Evolutionary conservation across 2,113 vertebrate species (phyloP).

Genomic region (Tetrao urogallus): DNA sequence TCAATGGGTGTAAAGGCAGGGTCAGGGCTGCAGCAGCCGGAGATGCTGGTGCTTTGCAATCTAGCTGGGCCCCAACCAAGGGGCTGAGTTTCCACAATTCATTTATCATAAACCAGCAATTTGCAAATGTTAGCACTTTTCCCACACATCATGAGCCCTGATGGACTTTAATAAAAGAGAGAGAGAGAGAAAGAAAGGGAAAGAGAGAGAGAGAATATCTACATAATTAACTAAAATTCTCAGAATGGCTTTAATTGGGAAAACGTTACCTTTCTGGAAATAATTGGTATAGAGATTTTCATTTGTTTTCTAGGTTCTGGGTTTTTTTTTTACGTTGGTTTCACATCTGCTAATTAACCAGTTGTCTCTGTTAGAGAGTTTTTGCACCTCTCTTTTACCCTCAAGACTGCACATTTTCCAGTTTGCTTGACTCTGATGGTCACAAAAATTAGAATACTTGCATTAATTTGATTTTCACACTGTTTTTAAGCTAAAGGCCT

Average conservation of each 20-base stretch:
- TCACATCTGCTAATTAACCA: conserved; percentile 69
- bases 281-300: conserved; percentile 64
- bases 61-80: conserved; percentile 69
- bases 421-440: conserved; percentile 27
- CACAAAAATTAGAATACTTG: conserved; percentile 63
- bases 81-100: conserved; percentile 77
- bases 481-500: conserved; percentile 24
- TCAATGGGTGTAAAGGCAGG: conserved; percentile 77
- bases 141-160: conserved; percentile 75
- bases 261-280: conserved; percentile 63
- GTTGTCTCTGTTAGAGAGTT: conserved; percentile 46
- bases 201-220: conserved; percentile 22
- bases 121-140: conserved; percentile 82
- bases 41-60: conserved; percentile 72
- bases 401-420: conserved; percentile 41
- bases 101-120: conserved; percentile 80
- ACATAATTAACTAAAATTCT: conserved; percentile 71
- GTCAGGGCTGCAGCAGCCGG: conserved; percentile 75
- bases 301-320: conserved; percentile 43
- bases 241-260: conserved; percentile 69
- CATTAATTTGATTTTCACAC: conserved; percentile 31
- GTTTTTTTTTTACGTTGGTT: conserved; percentile 13
- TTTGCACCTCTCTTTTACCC: conserved; percentile 46
- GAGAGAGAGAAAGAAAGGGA: not conserved
- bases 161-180: conserved; percentile 74